Evolutionary conservation across 1,140 invertebrate genomes (phyloP).

Genomic region (Paraescarpia echinospica): DNA sequence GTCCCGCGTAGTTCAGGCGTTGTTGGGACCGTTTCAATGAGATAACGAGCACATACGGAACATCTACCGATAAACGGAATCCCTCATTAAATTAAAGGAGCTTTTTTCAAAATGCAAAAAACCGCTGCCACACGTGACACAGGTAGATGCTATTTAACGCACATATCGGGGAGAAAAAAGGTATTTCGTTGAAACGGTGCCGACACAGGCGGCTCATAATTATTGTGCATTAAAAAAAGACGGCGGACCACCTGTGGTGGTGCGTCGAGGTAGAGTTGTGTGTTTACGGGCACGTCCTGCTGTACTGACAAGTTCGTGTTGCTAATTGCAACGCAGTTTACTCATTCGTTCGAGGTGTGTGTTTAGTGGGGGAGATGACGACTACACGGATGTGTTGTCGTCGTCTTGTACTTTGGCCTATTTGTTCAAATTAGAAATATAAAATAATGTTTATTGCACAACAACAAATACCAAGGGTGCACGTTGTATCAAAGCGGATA

Average conservation of each 20-base stretch:
- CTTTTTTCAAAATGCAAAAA: too few species aligned
- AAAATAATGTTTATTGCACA: too few species aligned
- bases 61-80: too few species aligned
- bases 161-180: background rate
- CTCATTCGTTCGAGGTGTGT: background rate
- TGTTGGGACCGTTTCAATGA: background rate
- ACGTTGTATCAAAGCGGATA: too few species aligned
- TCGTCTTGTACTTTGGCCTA: background rate
- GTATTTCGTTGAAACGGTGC: background rate
- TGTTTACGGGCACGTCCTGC: background rate
- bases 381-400: background rate
- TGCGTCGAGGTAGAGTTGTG: background rate
- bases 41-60: too few species aligned
- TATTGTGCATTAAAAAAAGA: background rate
- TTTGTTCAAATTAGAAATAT: too few species aligned
- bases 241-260: too few species aligned
- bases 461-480: too few species aligned
- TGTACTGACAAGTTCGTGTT: background rate
- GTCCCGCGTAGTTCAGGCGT: background rate
- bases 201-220: background rate
- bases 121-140: too few species aligned
- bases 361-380: background rate
- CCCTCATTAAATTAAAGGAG: too few species aligned
- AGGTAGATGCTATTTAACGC: too few species aligned
- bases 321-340: background rate